A percentile compares a stretch with the other conserved stretches of the same genome.
These are phyloP conservation scores for Suillia variegata DNA, from an alignment of 2,888 invertebrate species.

Conservation along the genomic window DNA sequence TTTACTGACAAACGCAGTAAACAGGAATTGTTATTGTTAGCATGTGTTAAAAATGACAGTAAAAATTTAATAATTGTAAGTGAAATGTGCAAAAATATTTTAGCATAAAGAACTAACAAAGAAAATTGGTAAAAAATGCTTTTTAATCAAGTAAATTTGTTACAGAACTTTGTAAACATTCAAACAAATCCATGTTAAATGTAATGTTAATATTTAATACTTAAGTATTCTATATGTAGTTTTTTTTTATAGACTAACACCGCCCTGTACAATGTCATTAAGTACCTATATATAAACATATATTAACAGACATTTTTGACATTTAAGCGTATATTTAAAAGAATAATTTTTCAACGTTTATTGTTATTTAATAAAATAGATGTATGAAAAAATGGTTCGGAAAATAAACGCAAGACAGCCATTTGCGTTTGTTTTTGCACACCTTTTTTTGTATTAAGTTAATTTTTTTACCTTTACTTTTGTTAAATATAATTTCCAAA, in stretches of 20 bases:
- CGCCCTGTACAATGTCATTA: constrained; percentile 42
- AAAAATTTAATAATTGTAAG: too few species aligned
- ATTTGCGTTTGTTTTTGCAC: constrained; percentile 42
- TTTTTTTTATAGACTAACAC: too few species aligned
- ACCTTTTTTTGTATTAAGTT: constrained; percentile 6
- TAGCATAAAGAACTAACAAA: too few species aligned
- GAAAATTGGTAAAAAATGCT: too few species aligned
- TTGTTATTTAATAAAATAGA: too few species aligned
- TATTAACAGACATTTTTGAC: not conserved
- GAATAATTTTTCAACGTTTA: too few species aligned
- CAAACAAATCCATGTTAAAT: not conserved
- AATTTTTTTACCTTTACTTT: constrained; percentile 7
- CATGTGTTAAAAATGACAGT: too few species aligned
- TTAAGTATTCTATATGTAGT: too few species aligned
- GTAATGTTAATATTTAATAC: constrained; percentile 7
- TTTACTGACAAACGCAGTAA: too few species aligned
- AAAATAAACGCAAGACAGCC: constrained; percentile 48
- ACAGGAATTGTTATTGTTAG: too few species aligned
- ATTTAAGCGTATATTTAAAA: too few species aligned
- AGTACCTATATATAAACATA: not conserved
- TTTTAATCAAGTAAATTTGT: constrained; percentile 31
- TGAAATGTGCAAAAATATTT: too few species aligned
- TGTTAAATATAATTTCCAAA: constrained; percentile 2
- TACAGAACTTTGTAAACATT: constrained; percentile 3
- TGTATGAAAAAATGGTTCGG: not conserved